phyloP scores from a whole-genome alignment of 2,113 vertebrate genomes.

The Notiomystis cincta region DNA sequence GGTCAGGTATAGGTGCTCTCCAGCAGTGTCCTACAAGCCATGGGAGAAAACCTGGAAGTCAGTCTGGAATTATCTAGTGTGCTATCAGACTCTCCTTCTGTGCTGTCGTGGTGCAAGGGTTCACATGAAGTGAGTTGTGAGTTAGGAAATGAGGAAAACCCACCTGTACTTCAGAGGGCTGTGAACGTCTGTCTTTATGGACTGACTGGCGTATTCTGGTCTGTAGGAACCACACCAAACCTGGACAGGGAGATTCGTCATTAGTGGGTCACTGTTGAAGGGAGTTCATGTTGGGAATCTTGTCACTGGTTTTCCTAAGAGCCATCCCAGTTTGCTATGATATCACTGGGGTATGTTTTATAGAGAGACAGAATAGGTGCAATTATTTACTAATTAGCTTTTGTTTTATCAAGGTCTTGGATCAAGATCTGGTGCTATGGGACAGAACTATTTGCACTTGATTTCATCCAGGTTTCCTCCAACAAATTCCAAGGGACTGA shows the following conservation, averaged over 20 bases:
- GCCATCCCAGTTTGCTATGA: not conserved
- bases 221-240: conserved; percentile 97
- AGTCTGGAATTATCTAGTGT: no score
- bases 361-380: not conserved
- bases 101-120: rapidly evolving
- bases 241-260: not conserved
- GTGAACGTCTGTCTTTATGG: conserved; percentile 94
- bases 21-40: not conserved
- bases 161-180: conserved; percentile 96
- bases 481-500: not conserved
- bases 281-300: not conserved
- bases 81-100: not conserved
- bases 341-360: rapidly evolving
- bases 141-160: not conserved
- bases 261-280: not conserved
- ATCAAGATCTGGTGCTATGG: not conserved
- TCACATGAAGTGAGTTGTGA: not conserved
- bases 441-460: not conserved
- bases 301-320: not conserved
- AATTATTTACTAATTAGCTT: not conserved
- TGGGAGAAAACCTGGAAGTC: not conserved
- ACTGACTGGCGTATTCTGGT: conserved; percentile 91
- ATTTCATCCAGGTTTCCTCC: not conserved
- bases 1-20: not conserved
- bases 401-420: not conserved